A percentile compares a stretch with the other conserved stretches of the same genome.
phyloP scores from a whole-genome alignment of 2,797 vertebrate species.

The Fistularia commersonii region DNA sequence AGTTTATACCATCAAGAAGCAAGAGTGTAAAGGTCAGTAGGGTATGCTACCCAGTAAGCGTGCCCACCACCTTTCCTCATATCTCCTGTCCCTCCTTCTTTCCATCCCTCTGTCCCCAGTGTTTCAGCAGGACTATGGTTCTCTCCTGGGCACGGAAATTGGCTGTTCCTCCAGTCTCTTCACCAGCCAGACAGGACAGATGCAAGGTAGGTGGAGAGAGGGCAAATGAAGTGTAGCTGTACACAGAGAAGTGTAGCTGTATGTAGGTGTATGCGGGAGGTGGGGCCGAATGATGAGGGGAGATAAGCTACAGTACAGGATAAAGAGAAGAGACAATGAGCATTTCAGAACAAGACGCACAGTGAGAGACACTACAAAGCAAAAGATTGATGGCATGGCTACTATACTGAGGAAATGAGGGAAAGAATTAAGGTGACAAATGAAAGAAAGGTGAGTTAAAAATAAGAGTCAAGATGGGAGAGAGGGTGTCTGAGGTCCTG shows the following conservation, averaged over 20 bases:
- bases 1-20: conserved; percentile 29
- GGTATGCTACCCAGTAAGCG: too few species aligned
- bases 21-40: conserved; percentile 34
- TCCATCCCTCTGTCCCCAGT: conserved; percentile 58
- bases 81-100: conserved; percentile 17
- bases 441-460: conserved; percentile 29
- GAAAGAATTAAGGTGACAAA: conserved; percentile 29
- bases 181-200: conserved; percentile 80
- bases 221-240: background rate
- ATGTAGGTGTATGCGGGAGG: background rate
- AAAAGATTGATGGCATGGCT: conserved; percentile 26
- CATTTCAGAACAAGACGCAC: conserved; percentile 28
- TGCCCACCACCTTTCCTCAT: conserved; percentile 21
- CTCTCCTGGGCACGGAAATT: conserved; percentile 81
- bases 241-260: background rate
- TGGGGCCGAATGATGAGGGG: too few species aligned
- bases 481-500: conserved; percentile 53
- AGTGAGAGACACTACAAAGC: conserved; percentile 19
- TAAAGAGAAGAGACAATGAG: conserved; percentile 20
- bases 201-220: conserved; percentile 71
- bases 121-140: conserved; percentile 82
- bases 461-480: conserved; percentile 32
- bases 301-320: background rate
- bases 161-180: conserved; percentile 83
- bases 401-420: conserved; percentile 7